Evolutionary conservation across 2,888 invertebrate species (phyloP), one percentile per base, ranked within the genome.

Genomic region (Acronicta leporina): DNA sequence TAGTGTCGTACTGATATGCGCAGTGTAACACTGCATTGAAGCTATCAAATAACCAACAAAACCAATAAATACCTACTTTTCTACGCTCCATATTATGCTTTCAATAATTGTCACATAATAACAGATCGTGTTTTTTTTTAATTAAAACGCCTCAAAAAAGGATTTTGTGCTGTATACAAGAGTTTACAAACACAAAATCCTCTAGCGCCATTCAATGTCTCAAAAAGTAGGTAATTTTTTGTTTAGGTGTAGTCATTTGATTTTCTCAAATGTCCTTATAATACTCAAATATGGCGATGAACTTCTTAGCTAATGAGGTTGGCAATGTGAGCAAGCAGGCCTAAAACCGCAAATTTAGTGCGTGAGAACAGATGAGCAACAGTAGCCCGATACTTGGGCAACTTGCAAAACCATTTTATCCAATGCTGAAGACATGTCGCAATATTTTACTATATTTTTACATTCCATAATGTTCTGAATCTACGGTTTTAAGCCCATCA

Each of bases 1-100:
- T 15, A 50, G 25, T 42, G 40, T n/a, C 10, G 53, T 38, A 69
- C 50, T 70, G 75, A 70, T 75, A 75, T 70, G 71, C 69, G 70
- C 52, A 16, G 45, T 42, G 14, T 45, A 10, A 33, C 1, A 10
- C 10, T 33, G 4, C 13, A 35, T 35, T 35, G 13, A 13, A 35
- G 13, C 35, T 1, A 13, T 13, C 35, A 35, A 13, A 35, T 5
- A 0, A 13, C 35, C 1, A 35, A 35, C 35, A 35, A 33, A 35
- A 33, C 33, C 2, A 11, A 33, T 2, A 2, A 30, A 30, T 33
- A 35, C 35, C 35, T 4, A 13, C 35, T 35, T 35, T 6, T 1
- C 5, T 13, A 35, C 35, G 8, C 1, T 30, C 9, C 0, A 0
- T 30, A 30, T 35, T 35, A 5, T 35, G 33, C 4, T 35, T 35